phyloP scores from a whole-genome alignment of 2,888 invertebrate species.

The Cataglyphis rosenhaueri region DNA sequence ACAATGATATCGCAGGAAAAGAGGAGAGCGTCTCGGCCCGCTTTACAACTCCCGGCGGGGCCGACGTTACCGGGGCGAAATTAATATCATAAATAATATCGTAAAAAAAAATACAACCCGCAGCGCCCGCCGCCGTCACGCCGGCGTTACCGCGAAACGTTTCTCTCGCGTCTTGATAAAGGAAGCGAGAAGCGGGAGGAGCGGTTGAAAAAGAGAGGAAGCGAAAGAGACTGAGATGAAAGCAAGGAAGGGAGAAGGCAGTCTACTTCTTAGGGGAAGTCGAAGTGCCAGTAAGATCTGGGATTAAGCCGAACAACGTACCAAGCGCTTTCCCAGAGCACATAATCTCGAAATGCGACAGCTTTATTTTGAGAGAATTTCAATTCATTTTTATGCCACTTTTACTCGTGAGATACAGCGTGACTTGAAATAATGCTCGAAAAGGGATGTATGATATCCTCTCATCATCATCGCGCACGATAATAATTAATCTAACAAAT shows the following conservation, averaged over 20 bases:
- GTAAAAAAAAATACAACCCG: constrained; percentile 83
- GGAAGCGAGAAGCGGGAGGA: constrained; percentile 42
- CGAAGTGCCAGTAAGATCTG: constrained; percentile 54
- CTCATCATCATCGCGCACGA: neutral
- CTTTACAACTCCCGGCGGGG: constrained; percentile 85
- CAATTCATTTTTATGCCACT: constrained; percentile 44
- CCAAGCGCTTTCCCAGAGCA: constrained; percentile 48
- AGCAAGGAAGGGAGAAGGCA: constrained; percentile 34
- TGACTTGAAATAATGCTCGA: neutral
- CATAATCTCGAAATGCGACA: constrained; percentile 55
- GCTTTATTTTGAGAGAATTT: constrained; percentile 52
- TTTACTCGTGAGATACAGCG: constrained; percentile 8
- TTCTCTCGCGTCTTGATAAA: constrained; percentile 76
- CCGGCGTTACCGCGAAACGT: constrained; percentile 72
- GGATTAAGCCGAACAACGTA: constrained; percentile 71
- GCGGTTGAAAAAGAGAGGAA: constrained; percentile 17
- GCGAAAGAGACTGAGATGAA: neutral
- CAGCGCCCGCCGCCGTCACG: constrained; percentile 62
- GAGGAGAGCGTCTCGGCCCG: constrained; percentile 75
- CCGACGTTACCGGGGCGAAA: constrained; percentile 80
- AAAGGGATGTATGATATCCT: neutral
- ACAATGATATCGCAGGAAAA: constrained; percentile 85
- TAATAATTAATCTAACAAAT: neutral
- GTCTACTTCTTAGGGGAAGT: constrained; percentile 52
- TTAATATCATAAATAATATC: constrained; percentile 86